Conservation (phyloP, 2,888 invertebrate species). For the Polylopha cassiicola region DNA sequence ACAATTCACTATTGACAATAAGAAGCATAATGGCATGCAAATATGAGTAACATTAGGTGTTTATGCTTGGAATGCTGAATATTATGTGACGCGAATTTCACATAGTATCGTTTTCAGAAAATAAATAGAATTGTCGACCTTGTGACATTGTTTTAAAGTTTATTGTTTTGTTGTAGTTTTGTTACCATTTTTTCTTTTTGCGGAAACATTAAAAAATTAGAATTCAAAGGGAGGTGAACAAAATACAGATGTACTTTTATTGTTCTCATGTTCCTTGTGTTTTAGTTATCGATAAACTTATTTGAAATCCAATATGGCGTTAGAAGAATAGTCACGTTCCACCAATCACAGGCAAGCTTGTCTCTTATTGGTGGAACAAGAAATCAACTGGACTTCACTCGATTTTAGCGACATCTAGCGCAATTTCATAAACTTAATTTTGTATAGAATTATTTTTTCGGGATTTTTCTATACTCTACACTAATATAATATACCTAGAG, state of each 20-base stretch:
- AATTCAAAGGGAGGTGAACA: no score
- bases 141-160: not conserved
- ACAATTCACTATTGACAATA: constrained; percentile 37
- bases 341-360: no score
- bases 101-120: constrained; percentile 3
- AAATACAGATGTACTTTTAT: no score
- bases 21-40: constrained; percentile 34
- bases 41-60: constrained; percentile 31
- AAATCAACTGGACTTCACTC: constrained; percentile 25
- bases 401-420: constrained; percentile 35
- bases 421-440: no score
- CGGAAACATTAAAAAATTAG: no score
- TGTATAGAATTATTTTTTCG: no score
- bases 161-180: not conserved
- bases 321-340: no score
- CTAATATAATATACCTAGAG: no score
- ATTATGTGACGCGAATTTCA: constrained; percentile 12
- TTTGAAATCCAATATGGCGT: constrained; percentile 18
- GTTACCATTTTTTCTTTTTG: no score
- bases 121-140: not conserved
- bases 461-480: no score
- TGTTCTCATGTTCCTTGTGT: constrained; percentile 20
- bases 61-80: constrained; percentile 28
- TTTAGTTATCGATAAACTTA: constrained; percentile 24
- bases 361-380: not conserved